Evolutionary conservation across 1,140 invertebrate genomes (phyloP).

Genomic region (Pollicipes pollicipes): DNA sequence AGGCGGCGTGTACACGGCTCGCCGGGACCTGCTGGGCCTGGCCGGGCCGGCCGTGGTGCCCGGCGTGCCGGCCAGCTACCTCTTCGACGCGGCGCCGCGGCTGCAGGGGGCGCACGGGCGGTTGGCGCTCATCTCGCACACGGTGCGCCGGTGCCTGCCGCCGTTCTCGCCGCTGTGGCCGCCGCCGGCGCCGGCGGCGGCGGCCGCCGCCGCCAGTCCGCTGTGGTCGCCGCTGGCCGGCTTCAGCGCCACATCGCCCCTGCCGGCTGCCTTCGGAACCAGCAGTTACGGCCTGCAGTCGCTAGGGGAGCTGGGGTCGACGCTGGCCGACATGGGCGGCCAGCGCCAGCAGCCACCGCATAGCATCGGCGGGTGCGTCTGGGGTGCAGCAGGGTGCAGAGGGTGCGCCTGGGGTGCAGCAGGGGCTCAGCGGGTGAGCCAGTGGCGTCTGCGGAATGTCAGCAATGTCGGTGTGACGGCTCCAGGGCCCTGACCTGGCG

Average conservation of each 20-base stretch:
- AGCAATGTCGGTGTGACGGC: too few relatives aligned
- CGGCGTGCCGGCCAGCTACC: not conserved
- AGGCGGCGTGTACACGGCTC: not conserved
- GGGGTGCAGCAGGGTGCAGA: too few relatives aligned
- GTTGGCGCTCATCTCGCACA: not conserved
- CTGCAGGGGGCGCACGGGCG: not conserved
- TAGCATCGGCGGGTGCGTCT: too few relatives aligned
- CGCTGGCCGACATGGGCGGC: not conserved
- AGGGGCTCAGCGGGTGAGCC: too few relatives aligned
- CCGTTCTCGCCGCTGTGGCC: not conserved
- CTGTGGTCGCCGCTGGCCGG: not conserved
- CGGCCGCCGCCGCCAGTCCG: too few relatives aligned
- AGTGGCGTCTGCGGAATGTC: too few relatives aligned
- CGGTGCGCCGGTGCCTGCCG: not conserved
- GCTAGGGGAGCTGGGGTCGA: not conserved
- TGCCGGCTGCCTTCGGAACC: not conserved
- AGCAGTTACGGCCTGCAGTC: not conserved
- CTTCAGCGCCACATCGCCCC: not conserved
- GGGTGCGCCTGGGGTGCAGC: too few relatives aligned
- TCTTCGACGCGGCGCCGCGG: not conserved
- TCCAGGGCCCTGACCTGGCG: too few relatives aligned
- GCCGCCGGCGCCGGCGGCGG: too few relatives aligned
- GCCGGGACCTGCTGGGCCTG: not conserved
- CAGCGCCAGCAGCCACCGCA: too few relatives aligned
- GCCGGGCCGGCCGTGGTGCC: not conserved